A percentile compares a stretch with the other conserved stretches of the same genome.
Conservation (phyloP, 1,140 invertebrate species). For the Semibalanus balanoides region DNA sequence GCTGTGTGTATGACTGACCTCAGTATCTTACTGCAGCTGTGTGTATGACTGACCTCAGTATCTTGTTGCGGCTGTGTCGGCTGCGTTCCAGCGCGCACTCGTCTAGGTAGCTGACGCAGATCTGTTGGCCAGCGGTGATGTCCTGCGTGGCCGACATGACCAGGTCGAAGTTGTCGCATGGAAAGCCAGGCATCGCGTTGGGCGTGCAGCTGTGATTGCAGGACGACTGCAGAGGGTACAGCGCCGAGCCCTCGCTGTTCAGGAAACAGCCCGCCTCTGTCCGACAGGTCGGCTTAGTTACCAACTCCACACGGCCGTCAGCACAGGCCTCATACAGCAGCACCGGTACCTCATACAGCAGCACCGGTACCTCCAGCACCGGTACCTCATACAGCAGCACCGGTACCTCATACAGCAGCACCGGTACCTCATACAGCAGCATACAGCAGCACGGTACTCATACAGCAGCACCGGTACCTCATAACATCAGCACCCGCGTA, state of each 20-base stretch:
- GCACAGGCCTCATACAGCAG: too few relatives aligned
- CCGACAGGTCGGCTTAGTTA: too few relatives aligned
- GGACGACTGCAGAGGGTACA: conserved; percentile 69
- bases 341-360: too few relatives aligned
- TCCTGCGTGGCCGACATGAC: conserved; percentile 55
- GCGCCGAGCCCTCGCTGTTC: conserved; percentile 82
- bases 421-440: too few relatives aligned
- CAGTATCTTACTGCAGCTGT: conserved; percentile 46
- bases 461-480: too few relatives aligned
- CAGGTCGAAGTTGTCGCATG: conserved; percentile 64
- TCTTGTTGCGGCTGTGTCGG: conserved; percentile 64
- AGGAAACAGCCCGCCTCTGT: conserved; percentile 75
- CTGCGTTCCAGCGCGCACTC: conserved; percentile 64
- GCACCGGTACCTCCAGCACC: too few relatives aligned
- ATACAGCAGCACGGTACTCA: too few relatives aligned
- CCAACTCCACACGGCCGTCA: too few relatives aligned
- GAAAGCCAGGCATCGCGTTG: conserved; percentile 72
- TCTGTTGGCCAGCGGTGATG: conserved; percentile 70
- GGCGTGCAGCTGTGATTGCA: conserved; percentile 86
- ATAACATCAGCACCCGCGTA: too few relatives aligned
- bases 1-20: conserved; percentile 35
- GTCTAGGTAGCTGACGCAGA: conserved; percentile 80
- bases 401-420: too few relatives aligned
- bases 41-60: conserved; percentile 39
- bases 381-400: too few relatives aligned